These are phyloP conservation scores for Gandaritis pyraliata DNA, from an alignment of 2,888 invertebrate genomes.

Conservation along the genomic window DNA sequence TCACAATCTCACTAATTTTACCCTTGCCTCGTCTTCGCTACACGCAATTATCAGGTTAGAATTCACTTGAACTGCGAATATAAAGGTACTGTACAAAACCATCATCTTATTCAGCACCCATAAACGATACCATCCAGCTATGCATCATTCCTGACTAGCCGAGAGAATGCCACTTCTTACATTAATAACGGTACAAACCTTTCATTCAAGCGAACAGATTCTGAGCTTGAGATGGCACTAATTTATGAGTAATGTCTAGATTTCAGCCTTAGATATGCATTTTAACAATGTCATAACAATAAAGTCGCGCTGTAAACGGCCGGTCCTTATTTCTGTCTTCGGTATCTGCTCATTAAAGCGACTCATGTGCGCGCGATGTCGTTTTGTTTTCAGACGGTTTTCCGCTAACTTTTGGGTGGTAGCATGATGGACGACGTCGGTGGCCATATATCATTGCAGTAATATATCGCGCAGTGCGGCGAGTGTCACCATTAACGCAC, in stretches of 20 bases:
- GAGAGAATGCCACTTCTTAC: slow-evolving; percentile 18
- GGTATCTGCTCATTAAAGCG: slow-evolving; percentile 81
- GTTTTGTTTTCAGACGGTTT: slow-evolving; percentile 74
- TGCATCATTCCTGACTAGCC: slow-evolving; percentile 15
- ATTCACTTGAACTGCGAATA: slow-evolving; percentile 29
- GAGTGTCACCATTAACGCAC: slow-evolving; percentile 84
- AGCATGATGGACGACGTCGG: slow-evolving; percentile 80
- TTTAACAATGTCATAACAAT: slow-evolving; percentile 81
- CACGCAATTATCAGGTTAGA: slow-evolving; percentile 48
- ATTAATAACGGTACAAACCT: slow-evolving; percentile 38
- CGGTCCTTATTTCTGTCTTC: slow-evolving; percentile 82
- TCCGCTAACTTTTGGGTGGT: slow-evolving; percentile 84
- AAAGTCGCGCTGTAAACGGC: slow-evolving; percentile 73
- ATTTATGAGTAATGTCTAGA: slow-evolving; percentile 61
- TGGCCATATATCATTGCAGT: slow-evolving; percentile 81
- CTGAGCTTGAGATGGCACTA: slow-evolving; percentile 39
- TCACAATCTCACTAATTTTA: slow-evolving; percentile 61
- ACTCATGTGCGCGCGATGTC: slow-evolving; percentile 63
- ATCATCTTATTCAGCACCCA: slow-evolving; percentile 12
- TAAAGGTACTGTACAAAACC: slow-evolving; percentile 9
- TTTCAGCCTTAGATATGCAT: slow-evolving; percentile 61
- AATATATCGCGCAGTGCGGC: slow-evolving; percentile 80
- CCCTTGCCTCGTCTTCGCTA: slow-evolving; percentile 45
- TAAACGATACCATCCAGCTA: slow-evolving; percentile 4
- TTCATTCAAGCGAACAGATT: slow-evolving; percentile 36